A percentile compares a stretch with the other conserved stretches of the same genome.
These are phyloP conservation scores for Schlechtendalia chinensis DNA, from an alignment of 1,140 invertebrate species.

Conservation along the genomic window DNA sequence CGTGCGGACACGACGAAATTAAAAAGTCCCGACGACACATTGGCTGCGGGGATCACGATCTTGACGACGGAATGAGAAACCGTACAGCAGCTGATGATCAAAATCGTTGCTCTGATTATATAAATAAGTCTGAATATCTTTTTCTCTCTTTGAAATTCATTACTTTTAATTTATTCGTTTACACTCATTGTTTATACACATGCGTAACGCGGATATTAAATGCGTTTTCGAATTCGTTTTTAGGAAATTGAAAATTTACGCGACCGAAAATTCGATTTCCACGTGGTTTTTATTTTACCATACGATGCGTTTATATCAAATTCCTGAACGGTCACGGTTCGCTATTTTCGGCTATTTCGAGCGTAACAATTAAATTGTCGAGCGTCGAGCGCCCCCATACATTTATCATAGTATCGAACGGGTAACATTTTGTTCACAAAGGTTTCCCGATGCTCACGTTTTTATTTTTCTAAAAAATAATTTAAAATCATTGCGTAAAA, in stretches of 20 bases:
- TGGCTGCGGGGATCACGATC: background rate
- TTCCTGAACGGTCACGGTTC: background rate
- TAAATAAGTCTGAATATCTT: conserved; percentile 14
- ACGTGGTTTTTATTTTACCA: background rate
- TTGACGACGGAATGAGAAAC: conserved; percentile 27
- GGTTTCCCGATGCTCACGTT: background rate
- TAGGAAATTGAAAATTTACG: background rate
- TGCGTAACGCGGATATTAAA: background rate
- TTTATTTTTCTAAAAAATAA: background rate
- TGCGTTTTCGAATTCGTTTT: background rate
- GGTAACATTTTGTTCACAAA: background rate
- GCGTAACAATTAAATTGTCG: conserved; percentile 29
- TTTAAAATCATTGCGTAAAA: background rate
- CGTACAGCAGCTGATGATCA: background rate
- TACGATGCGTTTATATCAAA: background rate
- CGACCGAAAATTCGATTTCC: background rate
- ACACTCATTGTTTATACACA: too few relatives aligned
- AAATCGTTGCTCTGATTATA: background rate
- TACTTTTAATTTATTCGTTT: background rate
- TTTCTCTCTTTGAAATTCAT: too few relatives aligned
- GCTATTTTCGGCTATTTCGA: background rate
- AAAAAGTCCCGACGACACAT: conserved; percentile 41
- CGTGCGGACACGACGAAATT: conserved; percentile 42
- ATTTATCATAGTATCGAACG: background rate
- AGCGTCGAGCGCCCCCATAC: background rate